Base-by-base conservation (phyloP, 2,797 vertebrate genomes). In the Leptatherina wallacei region DNA sequence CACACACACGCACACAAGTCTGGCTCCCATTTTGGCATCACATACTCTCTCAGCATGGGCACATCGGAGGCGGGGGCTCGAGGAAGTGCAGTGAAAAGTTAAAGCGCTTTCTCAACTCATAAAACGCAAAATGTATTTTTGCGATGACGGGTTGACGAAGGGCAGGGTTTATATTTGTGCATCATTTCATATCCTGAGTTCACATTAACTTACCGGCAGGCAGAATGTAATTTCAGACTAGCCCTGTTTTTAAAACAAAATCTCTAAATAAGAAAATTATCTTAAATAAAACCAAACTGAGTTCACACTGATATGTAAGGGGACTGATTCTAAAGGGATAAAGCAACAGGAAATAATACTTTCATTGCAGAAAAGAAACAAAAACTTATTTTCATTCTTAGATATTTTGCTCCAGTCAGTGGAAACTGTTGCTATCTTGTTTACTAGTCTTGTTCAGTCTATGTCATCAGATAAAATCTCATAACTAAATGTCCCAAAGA, bases 1-100 rank as follows among this genome's bases (percentile, higher is more conserved):
- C 18, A n/a, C 40, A 40, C 38, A 40, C 3, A 5, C 40, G 9
- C 7, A 2, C 6, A 35, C 57, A 30, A 6, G 69, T 67, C 29
- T 69, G 69, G 47, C 36, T 71, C 29, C 33, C 24, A 55, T 61
- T 58, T 36, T 13, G 12, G 22, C 30, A n/a, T 22, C 51, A 62
- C 33, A 67, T 63, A 16, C 54, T 6, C 55, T 13, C 10, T 1
- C 38, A 4, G 18, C 42, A 47, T 59, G 56, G 38, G 68, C 56
- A 71, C 60, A 75, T 27, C 61, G 74, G 35, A 71, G 54, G 40
- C 32, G 8, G 16, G 16, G 38, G 10, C 54, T 76, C 18, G 4
- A 57, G 42, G 57, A 59, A 13, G 8, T n/a, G 38, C 68, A 75
- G 47, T 81, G 68, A 77, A 70, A 65, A 14, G 8, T 57, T 51